A percentile compares a stretch with the other conserved stretches of the same genome.
These are phyloP conservation scores for Spheniscus mendiculus DNA, from an alignment of 2,113 vertebrate species.

Conservation along the genomic window DNA sequence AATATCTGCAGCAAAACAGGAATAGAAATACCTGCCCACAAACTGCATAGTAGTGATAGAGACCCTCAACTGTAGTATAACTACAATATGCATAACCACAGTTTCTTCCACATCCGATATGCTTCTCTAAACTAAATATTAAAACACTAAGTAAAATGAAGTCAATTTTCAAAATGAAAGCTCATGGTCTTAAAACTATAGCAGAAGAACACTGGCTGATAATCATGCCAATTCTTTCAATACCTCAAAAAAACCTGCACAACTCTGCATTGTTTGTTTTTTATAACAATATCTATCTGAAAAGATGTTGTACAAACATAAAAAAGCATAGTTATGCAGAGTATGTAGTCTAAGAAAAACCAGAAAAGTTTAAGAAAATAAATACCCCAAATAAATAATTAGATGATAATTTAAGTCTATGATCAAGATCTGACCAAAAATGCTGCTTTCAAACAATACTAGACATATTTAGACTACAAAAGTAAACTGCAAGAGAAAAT, in stretches of 20 bases:
- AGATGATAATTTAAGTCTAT: not conserved
- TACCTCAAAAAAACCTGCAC: not conserved
- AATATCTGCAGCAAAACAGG: not conserved
- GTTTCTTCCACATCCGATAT: not conserved
- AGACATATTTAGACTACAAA: not conserved
- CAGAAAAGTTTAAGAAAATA: not conserved
- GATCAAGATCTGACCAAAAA: not conserved
- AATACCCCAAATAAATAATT: not conserved
- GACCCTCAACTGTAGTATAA: not conserved
- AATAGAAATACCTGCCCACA: not conserved
- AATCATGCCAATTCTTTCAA: not conserved
- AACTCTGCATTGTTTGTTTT: not conserved
- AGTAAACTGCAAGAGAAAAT: not conserved
- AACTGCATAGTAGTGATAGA: not conserved
- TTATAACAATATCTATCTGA: not conserved
- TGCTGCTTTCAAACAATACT: not conserved
- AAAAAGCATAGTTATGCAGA: not conserved
- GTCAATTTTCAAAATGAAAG: not conserved
- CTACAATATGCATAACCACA: fast-evolving
- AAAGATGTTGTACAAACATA: not conserved
- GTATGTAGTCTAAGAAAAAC: not conserved
- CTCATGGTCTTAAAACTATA: not conserved
- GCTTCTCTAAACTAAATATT: not conserved
- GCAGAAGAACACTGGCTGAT: not conserved
- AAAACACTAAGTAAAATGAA: not conserved